phyloP scores from a whole-genome alignment of 1,140 invertebrate species.

The Heterodera carotae region DNA sequence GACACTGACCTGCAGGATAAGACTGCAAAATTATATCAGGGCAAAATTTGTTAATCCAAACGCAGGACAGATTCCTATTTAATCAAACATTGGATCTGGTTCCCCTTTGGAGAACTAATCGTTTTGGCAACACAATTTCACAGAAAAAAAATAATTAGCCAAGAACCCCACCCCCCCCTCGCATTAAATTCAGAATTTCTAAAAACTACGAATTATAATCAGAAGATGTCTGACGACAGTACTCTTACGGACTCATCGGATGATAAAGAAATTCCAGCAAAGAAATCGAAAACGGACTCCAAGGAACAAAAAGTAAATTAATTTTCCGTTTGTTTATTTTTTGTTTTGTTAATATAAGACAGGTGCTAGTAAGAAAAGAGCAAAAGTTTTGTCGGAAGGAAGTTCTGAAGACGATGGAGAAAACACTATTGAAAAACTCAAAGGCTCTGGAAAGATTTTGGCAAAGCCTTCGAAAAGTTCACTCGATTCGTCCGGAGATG shows the following conservation, averaged over 20 bases:
- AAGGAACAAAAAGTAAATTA: background rate
- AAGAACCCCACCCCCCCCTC: too few relatives aligned
- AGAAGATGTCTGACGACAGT: background rate
- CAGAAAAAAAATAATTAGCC: too few relatives aligned
- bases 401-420: constrained; percentile 18
- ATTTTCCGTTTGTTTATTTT: background rate
- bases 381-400: constrained; percentile 3
- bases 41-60: too few relatives aligned
- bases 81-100: too few relatives aligned
- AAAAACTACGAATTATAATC: too few relatives aligned
- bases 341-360: background rate
- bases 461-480: background rate
- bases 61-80: too few relatives aligned
- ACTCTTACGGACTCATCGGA: constrained; percentile 16
- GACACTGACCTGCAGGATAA: too few relatives aligned
- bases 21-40: too few relatives aligned
- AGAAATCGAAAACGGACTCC: constrained; percentile 21
- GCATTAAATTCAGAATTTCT: too few relatives aligned
- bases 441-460: background rate
- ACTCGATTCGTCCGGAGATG: constrained; percentile 4
- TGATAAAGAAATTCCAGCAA: constrained; percentile 22
- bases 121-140: too few relatives aligned
- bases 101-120: too few relatives aligned
- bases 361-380: background rate
- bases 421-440: background rate